Evolutionary conservation across 2,113 vertebrate species (phyloP).

Genomic region (Misgurnus anguillicaudatus): DNA sequence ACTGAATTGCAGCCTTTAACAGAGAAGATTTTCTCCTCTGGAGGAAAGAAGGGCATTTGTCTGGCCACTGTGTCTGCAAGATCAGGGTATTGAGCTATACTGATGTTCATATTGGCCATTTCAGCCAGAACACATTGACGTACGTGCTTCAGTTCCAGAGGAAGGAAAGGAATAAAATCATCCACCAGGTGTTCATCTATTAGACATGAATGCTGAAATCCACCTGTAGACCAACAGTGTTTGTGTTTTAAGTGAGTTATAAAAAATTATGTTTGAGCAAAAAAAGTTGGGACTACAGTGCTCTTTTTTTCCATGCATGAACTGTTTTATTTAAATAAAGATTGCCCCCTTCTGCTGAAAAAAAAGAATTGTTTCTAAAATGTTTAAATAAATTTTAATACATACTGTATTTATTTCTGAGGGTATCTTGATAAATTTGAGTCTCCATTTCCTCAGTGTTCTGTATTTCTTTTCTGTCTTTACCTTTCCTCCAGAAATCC

Average conservation of each 20-base stretch:
- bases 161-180: slow-evolving; percentile 7
- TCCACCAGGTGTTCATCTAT: slow-evolving; percentile 10
- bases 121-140: slow-evolving; percentile 3
- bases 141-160: slow-evolving; percentile 30
- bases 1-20: slow-evolving; percentile 22
- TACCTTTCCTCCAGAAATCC: slow-evolving; percentile 1
- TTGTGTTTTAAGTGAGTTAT: too few relatives aligned
- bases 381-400: background rate
- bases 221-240: background rate
- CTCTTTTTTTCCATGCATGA: too few relatives aligned
- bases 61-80: slow-evolving; percentile 11
- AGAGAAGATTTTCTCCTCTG: background rate
- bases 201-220: background rate
- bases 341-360: too few relatives aligned
- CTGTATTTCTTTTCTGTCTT: background rate
- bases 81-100: rapidly evolving
- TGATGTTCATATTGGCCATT: background rate
- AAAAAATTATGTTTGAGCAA: too few relatives aligned
- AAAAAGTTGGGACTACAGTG: too few relatives aligned
- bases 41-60: background rate
- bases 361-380: too few relatives aligned
- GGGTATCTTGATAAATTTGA: background rate
- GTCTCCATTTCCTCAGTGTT: background rate
- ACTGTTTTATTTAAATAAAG: too few relatives aligned
- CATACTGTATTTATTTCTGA: slow-evolving; percentile 1